A percentile compares a stretch with the other conserved stretches of the same genome.
Evolutionary conservation across 2,797 vertebrate species (phyloP).

Genomic region (Spea hammondii): DNA sequence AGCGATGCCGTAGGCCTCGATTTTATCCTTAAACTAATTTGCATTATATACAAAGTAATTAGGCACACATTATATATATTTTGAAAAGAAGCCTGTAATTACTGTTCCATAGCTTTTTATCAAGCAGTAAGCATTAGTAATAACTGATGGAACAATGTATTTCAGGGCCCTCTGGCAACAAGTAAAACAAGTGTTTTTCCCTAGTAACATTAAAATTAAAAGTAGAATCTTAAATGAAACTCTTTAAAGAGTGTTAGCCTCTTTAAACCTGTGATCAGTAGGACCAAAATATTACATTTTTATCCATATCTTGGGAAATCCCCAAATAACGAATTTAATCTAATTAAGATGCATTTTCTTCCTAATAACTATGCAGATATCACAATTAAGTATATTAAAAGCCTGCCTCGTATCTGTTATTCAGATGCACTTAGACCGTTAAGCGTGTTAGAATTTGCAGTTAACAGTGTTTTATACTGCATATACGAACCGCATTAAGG

Average conservation of each 20-base stretch:
- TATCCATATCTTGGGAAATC: slow-evolving; percentile 8
- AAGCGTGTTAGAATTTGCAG: too few relatives aligned
- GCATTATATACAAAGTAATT: slow-evolving; percentile 43
- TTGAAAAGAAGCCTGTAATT: slow-evolving; percentile 29
- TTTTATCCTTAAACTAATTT: slow-evolving; percentile 26
- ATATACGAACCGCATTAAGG: neutral
- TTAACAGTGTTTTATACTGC: neutral
- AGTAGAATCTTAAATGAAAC: slow-evolving; percentile 6
- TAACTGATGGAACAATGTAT: slow-evolving; percentile 13
- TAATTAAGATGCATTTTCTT: slow-evolving; percentile 27
- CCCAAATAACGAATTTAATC: slow-evolving; percentile 16
- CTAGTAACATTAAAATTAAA: slow-evolving; percentile 13
- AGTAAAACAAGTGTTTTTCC: slow-evolving; percentile 17
- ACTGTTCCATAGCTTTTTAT: slow-evolving; percentile 5
- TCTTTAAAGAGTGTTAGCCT: slow-evolving; percentile 3
- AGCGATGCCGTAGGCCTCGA: slow-evolving; percentile 6
- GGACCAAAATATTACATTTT: slow-evolving; percentile 7
- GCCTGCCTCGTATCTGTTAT: neutral
- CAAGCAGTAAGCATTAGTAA: slow-evolving; percentile 17
- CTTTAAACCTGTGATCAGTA: slow-evolving; percentile 17
- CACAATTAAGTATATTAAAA: slow-evolving; percentile 11
- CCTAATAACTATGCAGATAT: neutral
- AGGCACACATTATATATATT: slow-evolving; percentile 26
- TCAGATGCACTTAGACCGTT: neutral
- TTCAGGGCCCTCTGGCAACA: slow-evolving; percentile 11